A percentile compares a stretch with the other conserved stretches of the same genome.
phyloP scores from a whole-genome alignment of 2,113 vertebrate genomes.

The Fulica atra region DNA sequence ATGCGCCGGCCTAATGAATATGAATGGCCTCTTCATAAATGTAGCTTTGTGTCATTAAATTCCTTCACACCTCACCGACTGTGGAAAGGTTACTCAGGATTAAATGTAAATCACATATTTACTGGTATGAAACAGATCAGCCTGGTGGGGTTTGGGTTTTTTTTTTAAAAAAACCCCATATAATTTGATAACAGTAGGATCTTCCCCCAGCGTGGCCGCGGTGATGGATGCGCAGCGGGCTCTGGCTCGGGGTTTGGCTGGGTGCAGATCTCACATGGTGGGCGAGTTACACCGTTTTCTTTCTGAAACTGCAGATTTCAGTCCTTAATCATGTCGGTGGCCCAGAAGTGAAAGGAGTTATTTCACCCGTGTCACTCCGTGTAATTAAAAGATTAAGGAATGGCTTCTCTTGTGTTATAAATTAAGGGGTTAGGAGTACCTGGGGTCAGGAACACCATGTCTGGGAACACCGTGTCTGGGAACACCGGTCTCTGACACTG shows the following conservation, averaged over 20 bases:
- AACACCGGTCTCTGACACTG: accelerated
- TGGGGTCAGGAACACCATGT: not conserved
- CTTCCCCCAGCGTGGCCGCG: not conserved
- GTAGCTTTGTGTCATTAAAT: constrained; percentile 76
- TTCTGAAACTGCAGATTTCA: not conserved
- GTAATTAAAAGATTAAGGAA: constrained; percentile 6
- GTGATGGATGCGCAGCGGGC: not conserved
- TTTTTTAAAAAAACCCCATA: constrained; percentile 57
- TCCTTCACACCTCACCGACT: constrained; percentile 83
- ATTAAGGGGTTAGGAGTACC: not conserved
- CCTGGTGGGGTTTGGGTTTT: not conserved
- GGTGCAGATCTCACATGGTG: not conserved
- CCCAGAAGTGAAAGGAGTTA: not conserved
- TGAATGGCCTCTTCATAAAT: constrained; percentile 82
- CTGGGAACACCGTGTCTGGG: accelerated
- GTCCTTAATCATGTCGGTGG: not conserved
- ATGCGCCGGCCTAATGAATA: constrained; percentile 83
- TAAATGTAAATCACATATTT: constrained; percentile 91
- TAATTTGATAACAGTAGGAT: constrained; percentile 39
- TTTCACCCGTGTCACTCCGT: not conserved
- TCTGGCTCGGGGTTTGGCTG: too few species aligned
- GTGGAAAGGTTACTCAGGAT: constrained; percentile 81
- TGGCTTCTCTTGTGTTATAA: not conserved
- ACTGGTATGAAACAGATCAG: constrained; percentile 77
- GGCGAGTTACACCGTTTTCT: not conserved